Conservation (phyloP, 1,140 invertebrate genomes). For the Aphidius ervi region DNA sequence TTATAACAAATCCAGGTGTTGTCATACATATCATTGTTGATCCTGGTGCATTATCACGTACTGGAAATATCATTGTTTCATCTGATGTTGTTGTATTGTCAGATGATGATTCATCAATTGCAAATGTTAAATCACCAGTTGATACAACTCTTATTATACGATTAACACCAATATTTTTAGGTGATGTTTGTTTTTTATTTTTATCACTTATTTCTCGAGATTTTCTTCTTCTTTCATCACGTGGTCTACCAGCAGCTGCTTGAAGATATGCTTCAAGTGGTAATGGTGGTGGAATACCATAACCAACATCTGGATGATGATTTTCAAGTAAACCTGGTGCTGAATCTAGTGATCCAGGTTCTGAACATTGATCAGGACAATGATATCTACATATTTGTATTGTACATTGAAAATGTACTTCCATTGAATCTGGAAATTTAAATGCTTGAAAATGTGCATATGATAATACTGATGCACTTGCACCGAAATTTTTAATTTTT, state of each 20-base stretch:
- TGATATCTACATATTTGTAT: conserved; percentile 92
- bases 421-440: conserved; percentile 95
- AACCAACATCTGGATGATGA: conserved; percentile 60
- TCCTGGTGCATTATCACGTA: conserved; percentile 28
- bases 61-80: conserved; percentile 68
- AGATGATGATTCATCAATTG: conserved; percentile 61
- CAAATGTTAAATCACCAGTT: conserved; percentile 78
- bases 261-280: conserved; percentile 63
- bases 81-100: conserved; percentile 51
- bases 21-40: conserved; percentile 78
- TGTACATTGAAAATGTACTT: conserved; percentile 93
- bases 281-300: conserved; percentile 62
- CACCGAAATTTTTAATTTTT: conserved; percentile 93
- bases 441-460: conserved; percentile 94
- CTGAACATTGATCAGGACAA: conserved; percentile 85
- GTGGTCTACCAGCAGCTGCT: conserved; percentile 60
- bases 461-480: conserved; percentile 84
- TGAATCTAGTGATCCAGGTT: conserved; percentile 50
- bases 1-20: conserved; percentile 81
- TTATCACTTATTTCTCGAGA: conserved; percentile 53
- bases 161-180: conserved; percentile 79
- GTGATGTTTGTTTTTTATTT: conserved; percentile 49
- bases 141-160: conserved; percentile 80
- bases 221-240: conserved; percentile 70
- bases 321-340: conserved; percentile 53